Evolutionary conservation across 30 jellyfish, hydroid and myxozoan genomes (phyloP).

Genomic region (Hydractinia echinata): DNA sequence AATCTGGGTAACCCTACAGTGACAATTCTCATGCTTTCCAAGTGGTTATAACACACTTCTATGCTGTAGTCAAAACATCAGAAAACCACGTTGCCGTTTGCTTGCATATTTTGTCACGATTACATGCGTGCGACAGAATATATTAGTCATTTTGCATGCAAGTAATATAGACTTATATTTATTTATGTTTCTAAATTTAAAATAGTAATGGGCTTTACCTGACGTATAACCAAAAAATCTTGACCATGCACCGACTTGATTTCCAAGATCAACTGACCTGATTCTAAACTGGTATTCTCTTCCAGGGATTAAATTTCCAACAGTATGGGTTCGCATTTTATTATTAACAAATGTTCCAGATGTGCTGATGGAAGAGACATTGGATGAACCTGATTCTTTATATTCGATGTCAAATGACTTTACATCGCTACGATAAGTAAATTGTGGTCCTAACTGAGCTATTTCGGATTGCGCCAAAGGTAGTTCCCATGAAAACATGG

Average conservation of each 20-base stretch:
- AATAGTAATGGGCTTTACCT: not conserved
- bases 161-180: too few relatives aligned
- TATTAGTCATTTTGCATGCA: too few relatives aligned
- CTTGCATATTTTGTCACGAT: too few relatives aligned
- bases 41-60: too few relatives aligned
- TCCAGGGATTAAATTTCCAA: slow-evolving; percentile 3
- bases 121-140: too few relatives aligned
- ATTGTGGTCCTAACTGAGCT: not conserved
- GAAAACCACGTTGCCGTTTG: too few relatives aligned
- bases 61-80: too few relatives aligned
- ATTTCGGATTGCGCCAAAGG: slow-evolving; percentile 11
- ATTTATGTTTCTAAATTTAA: not conserved
- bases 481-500: slow-evolving; percentile 4
- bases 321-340: not conserved
- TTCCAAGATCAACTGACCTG: slow-evolving; percentile 31
- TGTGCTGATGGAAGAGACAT: not conserved
- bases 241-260: slow-evolving; percentile 39
- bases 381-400: not conserved
- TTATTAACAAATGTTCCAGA: slow-evolving; percentile 5
- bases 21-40: too few relatives aligned
- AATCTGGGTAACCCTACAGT: too few relatives aligned
- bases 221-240: not conserved
- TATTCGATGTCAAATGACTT: slow-evolving; percentile 22
- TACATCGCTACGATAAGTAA: slow-evolving; percentile 25
- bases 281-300: slow-evolving; percentile 9